Evolutionary conservation across 2,797 vertebrate genomes (phyloP), one percentile per base, ranked within the genome.

Genomic region (Enteromius paludinosus): DNA sequence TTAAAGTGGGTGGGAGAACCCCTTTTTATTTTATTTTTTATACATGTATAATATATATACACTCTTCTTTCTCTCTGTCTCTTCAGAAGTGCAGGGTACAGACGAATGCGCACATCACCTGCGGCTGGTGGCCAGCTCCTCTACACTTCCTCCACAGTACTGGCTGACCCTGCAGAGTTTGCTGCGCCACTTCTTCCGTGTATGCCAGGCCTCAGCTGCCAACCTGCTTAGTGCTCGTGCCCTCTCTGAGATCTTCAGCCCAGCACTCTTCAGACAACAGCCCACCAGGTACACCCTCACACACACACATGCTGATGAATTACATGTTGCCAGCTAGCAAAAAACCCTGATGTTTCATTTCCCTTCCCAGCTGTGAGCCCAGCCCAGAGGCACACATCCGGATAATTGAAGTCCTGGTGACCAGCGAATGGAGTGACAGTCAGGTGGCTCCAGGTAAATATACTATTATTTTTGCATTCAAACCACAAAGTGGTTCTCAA

Each of bases 91-190:
- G 87, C 94, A 92, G 86, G 96, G 92, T 90, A 89, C 95, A 0
- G 97, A 99, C 80, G 97, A 99, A 85, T 96, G 96, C 5, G 93
- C 91, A 87, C 96, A 96, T 92, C 93, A 96, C 89, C 93, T 99
- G 83, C 96, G 95, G 88, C 94, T 93, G 86, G 91, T 97, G 54
- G 94, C 95, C 91, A 94, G 92, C 90, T 94, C 96, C 10, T 93
- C 96, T 4, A 94, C 89, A 87, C 93, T 97, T 92, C 97, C 97
- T 87, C 94, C 96, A 49, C 98, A 99, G 83, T 96, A 98, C 92
- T 98, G 97, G 97, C 96, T 98, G 47, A 96, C 97, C 0, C 95
- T 99, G 83, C 97, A 98, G 89, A 97, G 95, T 92, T 94, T 99
- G 92, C 94, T 99, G 15, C 96, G 96, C 88, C 98, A 99, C 93